Evolutionary conservation across 2,113 vertebrate species (phyloP).

Genomic region (Erythrocebus patas): DNA sequence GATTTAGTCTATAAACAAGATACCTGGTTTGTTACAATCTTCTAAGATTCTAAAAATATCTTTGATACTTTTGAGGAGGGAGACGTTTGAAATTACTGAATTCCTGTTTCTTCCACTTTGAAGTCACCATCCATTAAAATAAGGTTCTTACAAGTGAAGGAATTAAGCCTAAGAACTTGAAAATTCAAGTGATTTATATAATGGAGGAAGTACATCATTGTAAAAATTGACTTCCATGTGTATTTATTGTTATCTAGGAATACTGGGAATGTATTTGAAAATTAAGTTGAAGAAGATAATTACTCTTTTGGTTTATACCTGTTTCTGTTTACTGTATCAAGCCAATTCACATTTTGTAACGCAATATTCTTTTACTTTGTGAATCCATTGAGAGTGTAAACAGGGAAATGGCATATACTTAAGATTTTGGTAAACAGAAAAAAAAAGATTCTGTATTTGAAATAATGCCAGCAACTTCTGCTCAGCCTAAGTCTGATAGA

Average conservation of each 20-base stretch:
- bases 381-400: constrained; percentile 16
- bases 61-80: background rate
- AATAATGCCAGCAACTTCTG: background rate
- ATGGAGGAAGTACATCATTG: constrained; percentile 2
- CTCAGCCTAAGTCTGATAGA: background rate
- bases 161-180: constrained; percentile 40
- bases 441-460: constrained; percentile 12
- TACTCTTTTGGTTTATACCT: background rate
- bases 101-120: constrained; percentile 29
- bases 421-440: background rate
- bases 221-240: constrained; percentile 8
- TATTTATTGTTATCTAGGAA: constrained; percentile 10
- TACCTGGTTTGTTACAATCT: background rate
- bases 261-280: constrained; percentile 42
- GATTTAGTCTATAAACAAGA: constrained; percentile 30
- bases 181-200: constrained; percentile 20
- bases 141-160: constrained; percentile 1
- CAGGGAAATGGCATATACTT: background rate
- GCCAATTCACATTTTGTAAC: background rate
- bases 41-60: constrained; percentile 11
- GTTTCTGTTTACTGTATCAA: constrained; percentile 37
- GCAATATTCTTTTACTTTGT: constrained; percentile 18
- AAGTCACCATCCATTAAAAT: constrained; percentile 27
- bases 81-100: constrained; percentile 32
- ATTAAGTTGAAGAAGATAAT: background rate